phyloP scores from a whole-genome alignment of 2,113 vertebrate species.

The Campylomormyrus tamandua region DNA sequence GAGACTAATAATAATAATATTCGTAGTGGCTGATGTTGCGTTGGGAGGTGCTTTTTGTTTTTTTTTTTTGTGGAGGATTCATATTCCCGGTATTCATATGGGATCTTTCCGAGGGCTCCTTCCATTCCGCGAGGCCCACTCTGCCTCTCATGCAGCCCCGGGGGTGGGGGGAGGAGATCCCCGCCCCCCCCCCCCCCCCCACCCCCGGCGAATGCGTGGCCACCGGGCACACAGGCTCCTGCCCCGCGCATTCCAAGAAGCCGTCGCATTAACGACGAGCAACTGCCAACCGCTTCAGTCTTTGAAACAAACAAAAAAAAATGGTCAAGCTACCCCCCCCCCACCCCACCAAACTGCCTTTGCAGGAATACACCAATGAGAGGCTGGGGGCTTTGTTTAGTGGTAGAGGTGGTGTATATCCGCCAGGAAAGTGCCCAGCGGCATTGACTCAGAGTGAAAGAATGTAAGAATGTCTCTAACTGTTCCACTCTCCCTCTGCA shows the following conservation, averaged over 20 bases:
- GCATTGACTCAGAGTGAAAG: slow-evolving; percentile 27
- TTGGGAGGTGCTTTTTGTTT: no score
- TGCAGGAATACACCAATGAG: slow-evolving; percentile 9
- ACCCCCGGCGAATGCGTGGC: no score
- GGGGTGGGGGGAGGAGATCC: neutral
- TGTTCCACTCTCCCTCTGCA: slow-evolving; percentile 14
- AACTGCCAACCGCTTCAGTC: neutral
- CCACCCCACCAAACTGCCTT: neutral
- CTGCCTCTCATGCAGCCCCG: neutral
- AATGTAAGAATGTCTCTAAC: slow-evolving; percentile 33
- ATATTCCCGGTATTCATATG: neutral
- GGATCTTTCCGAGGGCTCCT: neutral
- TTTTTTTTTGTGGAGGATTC: neutral
- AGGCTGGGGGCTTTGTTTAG: slow-evolving; percentile 18
- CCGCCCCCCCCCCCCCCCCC: neutral
- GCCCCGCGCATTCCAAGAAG: neutral
- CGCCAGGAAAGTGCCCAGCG: slow-evolving; percentile 26
- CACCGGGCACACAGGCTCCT: neutral
- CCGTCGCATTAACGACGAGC: neutral
- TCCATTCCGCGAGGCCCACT: neutral
- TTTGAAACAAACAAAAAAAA: slow-evolving; percentile 6
- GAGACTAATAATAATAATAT: neutral
- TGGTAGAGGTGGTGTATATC: slow-evolving; percentile 13
- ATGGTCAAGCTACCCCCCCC: neutral
- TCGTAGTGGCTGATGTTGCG: neutral